Conservation (phyloP, 37 sponge, comb jelly and placozoan species). For the Bolinopsis microptera region DNA sequence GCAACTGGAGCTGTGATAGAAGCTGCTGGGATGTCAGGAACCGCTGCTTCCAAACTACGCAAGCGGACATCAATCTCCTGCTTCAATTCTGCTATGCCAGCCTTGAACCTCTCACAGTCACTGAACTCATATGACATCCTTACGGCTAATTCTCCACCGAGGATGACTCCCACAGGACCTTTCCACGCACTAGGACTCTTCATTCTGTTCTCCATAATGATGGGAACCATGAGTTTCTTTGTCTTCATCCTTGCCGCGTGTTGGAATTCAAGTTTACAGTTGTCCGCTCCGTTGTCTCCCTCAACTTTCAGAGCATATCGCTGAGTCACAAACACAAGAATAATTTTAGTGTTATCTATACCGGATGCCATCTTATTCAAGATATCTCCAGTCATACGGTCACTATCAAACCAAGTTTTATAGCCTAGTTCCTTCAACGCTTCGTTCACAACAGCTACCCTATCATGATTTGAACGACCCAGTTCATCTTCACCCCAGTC, state of each 20-base stretch:
- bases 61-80: background rate
- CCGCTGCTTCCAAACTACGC: background rate
- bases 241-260: background rate
- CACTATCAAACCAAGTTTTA: background rate
- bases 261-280: background rate
- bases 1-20: background rate
- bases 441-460: background rate
- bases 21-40: background rate
- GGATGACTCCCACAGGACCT: background rate
- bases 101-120: background rate
- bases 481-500: slow-evolving; percentile 11
- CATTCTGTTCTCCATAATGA: background rate
- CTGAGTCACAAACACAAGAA: slow-evolving; percentile 6
- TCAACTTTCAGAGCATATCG: background rate
- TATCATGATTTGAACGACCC: background rate
- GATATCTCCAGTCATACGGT: background rate
- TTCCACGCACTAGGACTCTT: background rate
- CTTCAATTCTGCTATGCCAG: background rate
- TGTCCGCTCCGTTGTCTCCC: background rate
- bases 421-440: background rate
- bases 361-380: background rate
- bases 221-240: background rate
- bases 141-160: background rate
- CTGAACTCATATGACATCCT: background rate
- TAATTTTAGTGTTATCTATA: background rate